These are phyloP conservation scores for Melanocharis versteri DNA, from an alignment of 2,113 vertebrate genomes.

Conservation along the genomic window DNA sequence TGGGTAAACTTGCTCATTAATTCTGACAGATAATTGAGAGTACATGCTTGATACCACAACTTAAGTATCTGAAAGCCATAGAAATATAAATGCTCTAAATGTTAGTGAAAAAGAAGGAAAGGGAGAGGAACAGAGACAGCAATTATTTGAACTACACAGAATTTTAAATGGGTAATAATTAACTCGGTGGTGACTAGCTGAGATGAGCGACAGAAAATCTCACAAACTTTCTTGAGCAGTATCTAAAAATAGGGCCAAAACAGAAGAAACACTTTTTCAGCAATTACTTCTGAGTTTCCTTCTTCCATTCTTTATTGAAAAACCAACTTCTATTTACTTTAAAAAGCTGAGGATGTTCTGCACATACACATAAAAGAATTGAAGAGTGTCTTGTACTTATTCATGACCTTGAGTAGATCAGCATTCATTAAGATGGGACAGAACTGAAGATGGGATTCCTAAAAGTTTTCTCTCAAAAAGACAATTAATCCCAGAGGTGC, in stretches of 20 bases:
- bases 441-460: neutral
- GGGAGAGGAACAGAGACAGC: neutral
- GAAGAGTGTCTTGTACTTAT: neutral
- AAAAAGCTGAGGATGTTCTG: neutral
- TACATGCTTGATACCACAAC: neutral
- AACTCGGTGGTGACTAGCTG: neutral
- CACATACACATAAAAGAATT: neutral
- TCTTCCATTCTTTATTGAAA: neutral
- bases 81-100: neutral
- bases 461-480: neutral
- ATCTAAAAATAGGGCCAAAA: neutral
- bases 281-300: neutral
- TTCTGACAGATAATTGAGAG: slow-evolving; percentile 18
- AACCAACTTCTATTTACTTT: neutral
- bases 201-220: neutral
- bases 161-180: neutral
- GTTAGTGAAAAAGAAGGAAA: neutral
- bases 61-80: neutral
- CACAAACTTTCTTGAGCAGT: neutral
- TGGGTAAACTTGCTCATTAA: neutral
- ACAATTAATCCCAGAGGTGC: neutral
- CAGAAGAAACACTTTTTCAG: neutral
- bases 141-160: neutral
- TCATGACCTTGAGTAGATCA: neutral
- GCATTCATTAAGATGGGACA: neutral